Conservation (phyloP, 2,113 vertebrate species). For the Myiopsitta monachus region DNA sequence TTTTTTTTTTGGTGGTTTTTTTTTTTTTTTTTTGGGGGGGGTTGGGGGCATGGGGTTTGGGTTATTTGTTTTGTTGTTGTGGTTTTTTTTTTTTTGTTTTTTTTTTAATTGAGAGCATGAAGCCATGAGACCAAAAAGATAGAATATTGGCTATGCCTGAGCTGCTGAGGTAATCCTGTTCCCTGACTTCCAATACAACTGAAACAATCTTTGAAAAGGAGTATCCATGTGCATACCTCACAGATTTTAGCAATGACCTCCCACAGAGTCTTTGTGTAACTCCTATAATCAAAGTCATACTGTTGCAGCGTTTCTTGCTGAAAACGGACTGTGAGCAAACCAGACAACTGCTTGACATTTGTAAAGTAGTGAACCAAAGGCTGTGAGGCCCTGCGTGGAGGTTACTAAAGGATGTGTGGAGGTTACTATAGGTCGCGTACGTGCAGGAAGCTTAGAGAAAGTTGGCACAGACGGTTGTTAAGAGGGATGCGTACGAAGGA, state of each 20-base stretch:
- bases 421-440: too few relatives aligned
- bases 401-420: too few relatives aligned
- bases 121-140: background rate
- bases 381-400: too few relatives aligned
- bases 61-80: background rate
- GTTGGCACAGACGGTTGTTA: too few relatives aligned
- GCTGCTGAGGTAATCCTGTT: background rate
- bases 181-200: background rate
- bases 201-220: background rate
- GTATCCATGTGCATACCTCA: background rate
- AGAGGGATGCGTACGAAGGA: too few relatives aligned
- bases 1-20: background rate
- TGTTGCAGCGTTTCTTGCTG: too few relatives aligned
- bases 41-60: fast-evolving
- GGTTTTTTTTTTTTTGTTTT: background rate
- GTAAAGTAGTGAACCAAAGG: too few relatives aligned
- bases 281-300: background rate
- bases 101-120: background rate
- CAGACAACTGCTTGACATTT: too few relatives aligned
- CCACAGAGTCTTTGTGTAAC: background rate
- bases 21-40: background rate
- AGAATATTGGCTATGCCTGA: background rate
- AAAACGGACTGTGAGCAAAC: too few relatives aligned
- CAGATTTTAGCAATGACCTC: background rate
- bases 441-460: too few relatives aligned